Conservation (phyloP, 2,797 vertebrate species). For the Periophthalmus magnuspinnatus region DNA sequence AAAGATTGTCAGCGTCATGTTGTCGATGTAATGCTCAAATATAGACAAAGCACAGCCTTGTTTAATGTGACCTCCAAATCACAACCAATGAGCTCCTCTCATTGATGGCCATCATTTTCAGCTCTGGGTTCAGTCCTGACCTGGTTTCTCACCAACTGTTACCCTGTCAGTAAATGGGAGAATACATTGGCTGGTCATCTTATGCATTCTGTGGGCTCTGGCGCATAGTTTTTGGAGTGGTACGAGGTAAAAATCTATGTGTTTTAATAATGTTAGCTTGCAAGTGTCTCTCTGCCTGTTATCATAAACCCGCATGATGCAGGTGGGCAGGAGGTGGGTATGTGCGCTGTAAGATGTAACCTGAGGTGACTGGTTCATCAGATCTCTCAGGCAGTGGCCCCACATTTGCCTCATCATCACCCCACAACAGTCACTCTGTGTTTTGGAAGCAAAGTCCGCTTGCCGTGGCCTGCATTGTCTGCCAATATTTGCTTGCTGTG, state of each 20-base stretch:
- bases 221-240: constrained; percentile 1
- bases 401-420: constrained; percentile 38
- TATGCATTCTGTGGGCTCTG: background rate
- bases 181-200: background rate
- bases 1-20: constrained; percentile 62
- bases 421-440: constrained; percentile 32
- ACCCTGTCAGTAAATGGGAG: constrained; percentile 7
- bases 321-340: constrained; percentile 28
- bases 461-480: constrained; percentile 57
- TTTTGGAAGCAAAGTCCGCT: constrained; percentile 57
- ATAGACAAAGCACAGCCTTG: constrained; percentile 54
- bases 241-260: constrained; percentile 8
- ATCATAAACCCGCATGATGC: constrained; percentile 14
- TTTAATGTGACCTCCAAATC: constrained; percentile 48
- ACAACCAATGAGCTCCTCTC: constrained; percentile 14
- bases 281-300: constrained; percentile 16
- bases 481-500: constrained; percentile 55
- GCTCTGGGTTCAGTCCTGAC: constrained; percentile 11
- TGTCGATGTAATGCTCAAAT: constrained; percentile 54
- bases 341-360: constrained; percentile 44
- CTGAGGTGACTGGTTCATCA: constrained; percentile 59
- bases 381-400: constrained; percentile 42
- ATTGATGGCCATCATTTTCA: constrained; percentile 13
- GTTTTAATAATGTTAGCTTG: constrained; percentile 40
- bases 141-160: constrained; percentile 15